Percentiles rank a stretch among this genome's conserved stretches.
phyloP scores from a whole-genome alignment of 2,797 vertebrate genomes.

The Varecia variegata region DNA sequence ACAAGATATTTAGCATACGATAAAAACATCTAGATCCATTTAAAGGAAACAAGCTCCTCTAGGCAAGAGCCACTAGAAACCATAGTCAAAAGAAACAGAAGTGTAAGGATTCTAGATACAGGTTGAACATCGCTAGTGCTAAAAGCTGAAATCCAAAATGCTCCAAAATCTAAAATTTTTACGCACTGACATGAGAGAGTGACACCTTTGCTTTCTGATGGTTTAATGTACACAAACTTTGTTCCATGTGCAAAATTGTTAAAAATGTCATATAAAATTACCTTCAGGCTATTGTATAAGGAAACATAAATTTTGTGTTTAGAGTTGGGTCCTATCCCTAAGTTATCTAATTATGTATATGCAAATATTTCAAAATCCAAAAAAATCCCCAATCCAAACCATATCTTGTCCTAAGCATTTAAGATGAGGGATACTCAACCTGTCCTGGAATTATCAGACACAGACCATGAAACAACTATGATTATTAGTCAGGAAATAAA shows the following conservation, averaged over 20 bases:
- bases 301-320: neutral
- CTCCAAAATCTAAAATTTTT: no score
- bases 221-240: no score
- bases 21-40: neutral
- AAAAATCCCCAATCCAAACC: neutral
- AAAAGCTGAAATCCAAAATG: no score
- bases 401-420: neutral
- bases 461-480: neutral
- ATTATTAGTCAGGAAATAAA: neutral
- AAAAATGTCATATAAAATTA: neutral
- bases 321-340: neutral
- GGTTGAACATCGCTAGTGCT: no score
- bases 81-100: neutral
- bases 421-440: neutral
- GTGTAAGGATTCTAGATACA: neutral
- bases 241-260: no score
- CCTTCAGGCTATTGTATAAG: neutral
- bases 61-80: neutral
- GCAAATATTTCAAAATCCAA: neutral
- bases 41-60: neutral
- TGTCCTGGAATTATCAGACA: neutral
- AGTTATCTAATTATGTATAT: neutral
- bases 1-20: neutral
- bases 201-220: no score
- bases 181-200: no score